Conservation (phyloP, 2,113 vertebrate genomes). For the Sus scrofa region T2T-Sscrofa CM000824.6:114240501-114241000, state of each 20-base stretch:
- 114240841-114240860: not conserved
- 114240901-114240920: not conserved
- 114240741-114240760: not conserved
- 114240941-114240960: not conserved
- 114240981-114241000: not conserved
- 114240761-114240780: not conserved
- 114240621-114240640: not conserved
- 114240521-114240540: slow-evolving; percentile 47
- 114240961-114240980: not conserved
- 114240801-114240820: not conserved
- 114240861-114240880: not conserved
- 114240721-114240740: not conserved
- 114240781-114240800: not conserved
- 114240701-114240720: not conserved
- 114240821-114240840: no score
- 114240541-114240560: not conserved
- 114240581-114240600: not conserved
- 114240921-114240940: not conserved
- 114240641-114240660: not conserved
- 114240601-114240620: not conserved
- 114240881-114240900: not conserved
- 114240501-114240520: slow-evolving; percentile 32
- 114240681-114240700: not conserved
- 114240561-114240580: not conserved
- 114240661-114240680: not conserved